Percentiles rank a stretch among this genome's conserved stretches.
Conservation (phyloP, 2,888 invertebrate species). For the Phytoseiulus persimilis region DNA sequence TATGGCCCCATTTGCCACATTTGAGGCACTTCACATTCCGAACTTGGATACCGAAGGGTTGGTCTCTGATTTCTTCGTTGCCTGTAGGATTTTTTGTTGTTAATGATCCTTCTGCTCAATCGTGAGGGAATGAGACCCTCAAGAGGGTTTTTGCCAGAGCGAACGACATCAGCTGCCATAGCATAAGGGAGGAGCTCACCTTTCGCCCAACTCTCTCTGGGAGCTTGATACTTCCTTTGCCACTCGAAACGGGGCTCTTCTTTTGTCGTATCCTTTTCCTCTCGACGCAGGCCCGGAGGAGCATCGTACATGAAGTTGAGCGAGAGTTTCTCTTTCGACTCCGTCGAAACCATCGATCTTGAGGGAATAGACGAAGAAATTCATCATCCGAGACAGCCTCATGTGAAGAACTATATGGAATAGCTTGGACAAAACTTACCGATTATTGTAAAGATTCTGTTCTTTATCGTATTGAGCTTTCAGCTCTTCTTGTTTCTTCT, state of each 20-base stretch:
- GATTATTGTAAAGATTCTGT: constrained; percentile 94
- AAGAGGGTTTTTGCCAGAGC: no score
- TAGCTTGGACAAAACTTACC: constrained; percentile 58
- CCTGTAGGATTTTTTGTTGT: constrained; percentile 57
- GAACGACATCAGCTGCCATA: no score
- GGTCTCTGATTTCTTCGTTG: constrained; percentile 92
- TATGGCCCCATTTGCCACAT: constrained; percentile 98
- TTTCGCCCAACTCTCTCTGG: constrained; percentile 64
- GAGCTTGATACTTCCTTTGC: constrained; percentile 98
- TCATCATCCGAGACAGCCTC: not conserved
- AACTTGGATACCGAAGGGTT: constrained; percentile 95
- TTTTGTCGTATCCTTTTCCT: constrained; percentile 61
- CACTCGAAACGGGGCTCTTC: constrained; percentile 98
- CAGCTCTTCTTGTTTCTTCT: constrained; percentile 94
- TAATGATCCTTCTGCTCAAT: constrained; percentile 59
- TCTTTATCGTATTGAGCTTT: constrained; percentile 95
- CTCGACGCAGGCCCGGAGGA: constrained; percentile 89
- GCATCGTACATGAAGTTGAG: constrained; percentile 99
- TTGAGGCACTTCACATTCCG: constrained; percentile 95
- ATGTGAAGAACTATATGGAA: not conserved
- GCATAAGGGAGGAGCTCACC: no score
- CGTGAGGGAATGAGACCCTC: no score
- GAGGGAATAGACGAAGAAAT: constrained; percentile 43
- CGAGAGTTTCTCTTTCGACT: constrained; percentile 95
- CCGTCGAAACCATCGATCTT: constrained; percentile 89